A percentile compares a stretch with the other conserved stretches of the same genome.
Evolutionary conservation across 2,797 vertebrate species (phyloP).

Genomic region (Siniperca undulata): DNA sequence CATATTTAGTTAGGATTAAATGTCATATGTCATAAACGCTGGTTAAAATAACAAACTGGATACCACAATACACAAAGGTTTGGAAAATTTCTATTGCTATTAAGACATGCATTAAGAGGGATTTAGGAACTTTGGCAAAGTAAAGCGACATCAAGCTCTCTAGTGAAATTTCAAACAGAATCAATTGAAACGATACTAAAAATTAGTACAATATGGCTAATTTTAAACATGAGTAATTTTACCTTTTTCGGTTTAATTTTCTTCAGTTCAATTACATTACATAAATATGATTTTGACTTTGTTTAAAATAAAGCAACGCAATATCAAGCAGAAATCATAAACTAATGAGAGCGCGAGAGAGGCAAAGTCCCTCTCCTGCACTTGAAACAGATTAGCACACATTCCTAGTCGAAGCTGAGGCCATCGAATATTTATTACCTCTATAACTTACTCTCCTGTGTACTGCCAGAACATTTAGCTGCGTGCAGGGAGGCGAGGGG

Average conservation of each 20-base stretch:
- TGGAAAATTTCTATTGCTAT: not conserved
- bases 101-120: accelerated
- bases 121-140: not conserved
- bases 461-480: slow-evolving; percentile 73
- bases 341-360: slow-evolving; percentile 36
- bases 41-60: not conserved
- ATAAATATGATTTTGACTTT: slow-evolving; percentile 2
- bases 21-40: not conserved
- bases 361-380: slow-evolving; percentile 50
- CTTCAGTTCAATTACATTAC: not conserved
- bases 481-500: slow-evolving; percentile 73
- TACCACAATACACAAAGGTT: not conserved
- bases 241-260: not conserved
- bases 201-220: not conserved
- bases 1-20: slow-evolving; percentile 5
- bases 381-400: slow-evolving; percentile 77
- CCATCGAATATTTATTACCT: slow-evolving; percentile 82
- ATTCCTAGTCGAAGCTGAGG: slow-evolving; percentile 62
- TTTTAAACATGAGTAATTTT: not conserved
- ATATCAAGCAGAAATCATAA: slow-evolving; percentile 30
- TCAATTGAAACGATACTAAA: not conserved
- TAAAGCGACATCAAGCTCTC: not conserved
- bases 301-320: slow-evolving; percentile 3
- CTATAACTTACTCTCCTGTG: slow-evolving; percentile 78
- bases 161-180: not conserved